These are phyloP conservation scores for Takifugu rubripes DNA, from an alignment of 2,797 vertebrate genomes.

Conservation along the genomic window DNA sequence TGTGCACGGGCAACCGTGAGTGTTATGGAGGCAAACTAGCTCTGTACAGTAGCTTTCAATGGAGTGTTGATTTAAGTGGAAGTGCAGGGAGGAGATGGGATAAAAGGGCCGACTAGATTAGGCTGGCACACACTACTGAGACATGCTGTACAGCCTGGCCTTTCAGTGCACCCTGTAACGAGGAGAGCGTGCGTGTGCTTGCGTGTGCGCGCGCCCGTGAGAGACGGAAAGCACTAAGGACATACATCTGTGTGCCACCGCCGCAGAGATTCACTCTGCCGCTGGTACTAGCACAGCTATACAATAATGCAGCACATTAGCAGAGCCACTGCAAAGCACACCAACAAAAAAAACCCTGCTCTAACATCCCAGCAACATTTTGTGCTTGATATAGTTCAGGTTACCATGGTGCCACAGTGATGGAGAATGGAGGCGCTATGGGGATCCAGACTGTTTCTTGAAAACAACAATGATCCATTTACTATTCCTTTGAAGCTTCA, in stretches of 20 bases:
- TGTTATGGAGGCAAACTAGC: conserved; percentile 55
- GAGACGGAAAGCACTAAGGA: conserved; percentile 15
- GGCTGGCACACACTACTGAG: conserved; percentile 68
- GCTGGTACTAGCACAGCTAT: conserved; percentile 46
- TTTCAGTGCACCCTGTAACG: conserved; percentile 42
- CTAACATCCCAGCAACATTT: conserved; percentile 38
- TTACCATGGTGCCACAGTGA: conserved; percentile 12
- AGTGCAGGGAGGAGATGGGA: conserved; percentile 67
- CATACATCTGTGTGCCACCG: conserved; percentile 21
- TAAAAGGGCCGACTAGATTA: conserved; percentile 71
- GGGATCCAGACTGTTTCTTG: too few relatives aligned
- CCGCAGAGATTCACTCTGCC: conserved; percentile 38
- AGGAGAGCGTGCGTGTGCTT: conserved; percentile 3
- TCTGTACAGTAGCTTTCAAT: conserved; percentile 47
- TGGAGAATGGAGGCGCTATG: too few relatives aligned
- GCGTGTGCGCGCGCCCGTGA: conserved; percentile 12
- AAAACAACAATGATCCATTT: too few relatives aligned
- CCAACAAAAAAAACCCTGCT: conserved; percentile 30
- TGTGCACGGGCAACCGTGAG: conserved; percentile 1
- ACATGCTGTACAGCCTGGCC: conserved; percentile 54
- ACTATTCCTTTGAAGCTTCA: too few relatives aligned
- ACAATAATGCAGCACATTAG: conserved; percentile 53
- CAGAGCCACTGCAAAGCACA: conserved; percentile 23
- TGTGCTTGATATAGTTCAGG: conserved; percentile 18
- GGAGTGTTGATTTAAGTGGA: conserved; percentile 71